Base-by-base conservation (phyloP, 1,140 invertebrate species). In the Drosophila sp. region DNA sequence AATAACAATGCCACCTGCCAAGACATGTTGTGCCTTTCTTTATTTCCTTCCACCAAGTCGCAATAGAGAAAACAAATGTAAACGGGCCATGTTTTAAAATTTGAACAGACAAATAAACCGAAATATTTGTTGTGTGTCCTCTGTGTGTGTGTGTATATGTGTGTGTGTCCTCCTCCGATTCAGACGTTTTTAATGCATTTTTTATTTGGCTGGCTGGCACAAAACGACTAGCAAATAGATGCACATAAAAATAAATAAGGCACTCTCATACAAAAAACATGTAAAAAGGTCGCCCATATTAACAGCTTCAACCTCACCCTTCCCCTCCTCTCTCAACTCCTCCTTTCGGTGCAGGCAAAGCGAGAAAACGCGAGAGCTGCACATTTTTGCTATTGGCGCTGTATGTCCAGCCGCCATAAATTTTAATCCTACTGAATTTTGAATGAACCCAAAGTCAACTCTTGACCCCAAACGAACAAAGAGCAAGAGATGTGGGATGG, bases 141-240 rank as follows among this genome's bases (percentile, higher is more conserved):
- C n/a, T 48, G 45, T 56, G 45, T 56, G 66, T 65, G n/a, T n/a
- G n/a, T n/a, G n/a, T n/a, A n/a, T n/a, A n/a, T n/a, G n/a, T n/a
- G n/a, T n/a, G n/a, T n/a, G n/a, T n/a, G n/a, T n/a, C n/a, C n/a
- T n/a, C 58, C 72, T 67, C 66, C 70, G 61, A 65, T 73, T 78
- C 83, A 87, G 83, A 87, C 83, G 83, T 80, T 87, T 87, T 87
- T 87, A 87, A 87, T 87, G 83, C 83, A 87, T 87, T 87, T 87
- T 87, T 87, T 87, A 87, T 87, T 83, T 69, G 79, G 76, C 66
- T 83, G 79, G 66, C 71, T n/a, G n/a, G 51, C 77, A 86, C 79
- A 84, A 80, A 84, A 72, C 72, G 76, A 89, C 76, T 82, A 87
- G 78, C 82, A 87, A 87, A 87, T 87, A 87, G 79, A 87, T 83